Evolutionary conservation across 2,888 invertebrate species (phyloP), one percentile per base, ranked within the genome.

Genomic region (Drosophila mimica): DNA sequence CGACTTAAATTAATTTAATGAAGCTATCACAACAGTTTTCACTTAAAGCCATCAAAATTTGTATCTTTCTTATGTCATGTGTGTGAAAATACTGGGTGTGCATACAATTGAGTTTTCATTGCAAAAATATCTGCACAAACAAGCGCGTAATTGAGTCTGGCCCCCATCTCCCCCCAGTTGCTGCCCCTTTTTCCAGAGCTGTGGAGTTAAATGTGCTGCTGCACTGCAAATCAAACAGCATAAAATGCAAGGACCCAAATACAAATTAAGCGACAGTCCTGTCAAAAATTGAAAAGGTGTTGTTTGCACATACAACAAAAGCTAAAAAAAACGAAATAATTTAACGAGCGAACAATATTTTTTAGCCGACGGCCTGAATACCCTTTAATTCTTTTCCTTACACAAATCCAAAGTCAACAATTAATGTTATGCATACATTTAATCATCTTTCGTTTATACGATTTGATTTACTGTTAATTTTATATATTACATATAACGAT

Each of bases 121-220:
- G 77, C 79, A 58, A 69, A 83, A 85, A 77, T 76, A 81, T 81
- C 74, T 68, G 62, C 59, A 66, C 82, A 87, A 87, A 87, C 84
- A 87, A 74, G 87, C 74, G 70, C 78, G 82, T 84, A 88, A 86
- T 85, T 85, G 83, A 85, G 82, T 85, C 88, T 71, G 88, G 53
- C 59, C 57, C 43, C 30, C 8, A 40, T 13, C 38, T 9, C 15
- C 11, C 5, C n/a, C 1, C 30, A 51, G 13, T 15, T 20, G 15
- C 13, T 15, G 8, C 0, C 6, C 15, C 28, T 13, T n/a, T 17
- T 43, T 33, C 8, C 54, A 48, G 34, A 33, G 49, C 56, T 15
- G 40, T 63, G 31, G 36, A 48, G 67, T 72, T 64, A 75, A 72
- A 72, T 66, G 61, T 59, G 69, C 61, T 59, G 69, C 61, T 65